Conservation (phyloP, 2,113 vertebrate genomes). For the rabbit (Oryctolagus cuniculus) region DNA sequence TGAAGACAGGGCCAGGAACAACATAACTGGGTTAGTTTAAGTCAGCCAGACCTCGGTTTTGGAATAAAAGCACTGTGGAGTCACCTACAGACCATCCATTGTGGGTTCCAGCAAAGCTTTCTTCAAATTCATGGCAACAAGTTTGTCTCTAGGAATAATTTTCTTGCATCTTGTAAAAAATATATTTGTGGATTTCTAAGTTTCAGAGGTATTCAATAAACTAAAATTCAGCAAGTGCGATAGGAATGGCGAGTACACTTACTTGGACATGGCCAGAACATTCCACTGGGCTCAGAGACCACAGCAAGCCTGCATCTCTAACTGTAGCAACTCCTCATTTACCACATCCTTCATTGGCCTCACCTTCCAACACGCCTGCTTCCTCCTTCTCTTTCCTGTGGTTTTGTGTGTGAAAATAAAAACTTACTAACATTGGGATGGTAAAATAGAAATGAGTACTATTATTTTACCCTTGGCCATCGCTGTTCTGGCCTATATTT, state of each 20-base stretch:
- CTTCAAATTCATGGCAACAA: slow-evolving; percentile 25
- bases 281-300: not conserved
- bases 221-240: slow-evolving; percentile 2
- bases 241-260: not conserved
- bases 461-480: not conserved
- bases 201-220: slow-evolving; percentile 31
- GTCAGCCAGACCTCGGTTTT: slow-evolving; percentile 57
- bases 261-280: not conserved
- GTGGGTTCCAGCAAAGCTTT: slow-evolving; percentile 42
- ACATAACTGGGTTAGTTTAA: slow-evolving; percentile 22
- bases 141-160: slow-evolving; percentile 39
- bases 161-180: slow-evolving; percentile 48
- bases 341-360: not conserved
- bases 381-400: not conserved
- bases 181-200: not conserved
- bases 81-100: slow-evolving; percentile 35
- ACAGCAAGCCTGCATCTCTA: not conserved
- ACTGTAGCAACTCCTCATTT: not conserved
- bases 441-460: not conserved
- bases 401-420: not conserved
- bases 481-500: not conserved
- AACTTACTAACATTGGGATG: not conserved
- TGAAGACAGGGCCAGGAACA: slow-evolving; percentile 60
- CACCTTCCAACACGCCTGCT: too few relatives aligned
- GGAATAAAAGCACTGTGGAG: not conserved